Evolutionary conservation across 2,888 invertebrate genomes (phyloP).

Genomic region (Pecten maximus): DNA sequence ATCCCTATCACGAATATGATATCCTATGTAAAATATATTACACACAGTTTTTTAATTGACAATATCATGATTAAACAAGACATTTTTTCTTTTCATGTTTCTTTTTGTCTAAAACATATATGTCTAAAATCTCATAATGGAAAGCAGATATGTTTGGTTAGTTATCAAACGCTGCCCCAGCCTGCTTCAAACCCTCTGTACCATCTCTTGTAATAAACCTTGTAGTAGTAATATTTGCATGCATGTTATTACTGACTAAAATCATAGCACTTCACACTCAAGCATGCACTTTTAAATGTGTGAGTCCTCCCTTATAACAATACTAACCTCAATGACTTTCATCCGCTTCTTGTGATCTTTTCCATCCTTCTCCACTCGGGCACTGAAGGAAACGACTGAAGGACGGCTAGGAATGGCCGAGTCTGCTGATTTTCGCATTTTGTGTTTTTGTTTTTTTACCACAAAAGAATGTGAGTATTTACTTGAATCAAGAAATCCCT

Average conservation of each 20-base stretch:
- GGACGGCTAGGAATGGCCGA: conserved; percentile 53
- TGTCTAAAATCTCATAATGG: too few relatives aligned
- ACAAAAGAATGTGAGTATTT: conserved; percentile 71
- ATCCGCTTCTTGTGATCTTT: conserved; percentile 78
- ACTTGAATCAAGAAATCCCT: conserved; percentile 79
- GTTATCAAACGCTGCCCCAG: neutral
- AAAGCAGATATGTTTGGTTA: neutral
- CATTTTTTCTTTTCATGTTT: too few relatives aligned
- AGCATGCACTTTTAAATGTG: neutral
- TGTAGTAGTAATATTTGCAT: neutral
- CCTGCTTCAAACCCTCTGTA: neutral
- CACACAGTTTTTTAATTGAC: too few relatives aligned
- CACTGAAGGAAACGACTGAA: conserved; percentile 71
- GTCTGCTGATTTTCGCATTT: conserved; percentile 54
- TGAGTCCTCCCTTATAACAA: neutral
- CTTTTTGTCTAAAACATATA: too few relatives aligned
- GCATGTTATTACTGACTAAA: neutral
- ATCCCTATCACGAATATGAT: too few relatives aligned
- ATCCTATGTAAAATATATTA: too few relatives aligned
- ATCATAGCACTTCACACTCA: neutral
- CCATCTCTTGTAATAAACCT: neutral
- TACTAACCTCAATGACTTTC: conserved; percentile 79
- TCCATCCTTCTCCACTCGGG: conserved; percentile 71
- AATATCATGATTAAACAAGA: too few relatives aligned
- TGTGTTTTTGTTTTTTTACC: conserved; percentile 63